phyloP scores from a whole-genome alignment of 2,797 vertebrate genomes.

The Melanotaenia boesemani region DNA sequence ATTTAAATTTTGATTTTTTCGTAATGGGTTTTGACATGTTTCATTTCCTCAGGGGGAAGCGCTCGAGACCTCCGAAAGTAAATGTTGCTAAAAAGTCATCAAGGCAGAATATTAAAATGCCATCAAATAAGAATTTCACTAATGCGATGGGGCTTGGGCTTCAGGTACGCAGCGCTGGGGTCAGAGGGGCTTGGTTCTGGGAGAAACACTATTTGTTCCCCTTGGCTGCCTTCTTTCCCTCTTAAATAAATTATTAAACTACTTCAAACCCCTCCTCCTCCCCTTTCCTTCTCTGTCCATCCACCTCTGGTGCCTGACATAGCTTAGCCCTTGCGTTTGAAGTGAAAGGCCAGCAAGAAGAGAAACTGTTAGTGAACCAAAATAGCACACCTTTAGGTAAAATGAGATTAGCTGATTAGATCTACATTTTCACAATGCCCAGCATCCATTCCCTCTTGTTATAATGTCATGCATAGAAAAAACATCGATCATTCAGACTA shows the following conservation, averaged over 20 bases:
- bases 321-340: constrained; percentile 87
- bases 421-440: constrained; percentile 40
- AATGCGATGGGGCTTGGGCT: constrained; percentile 96
- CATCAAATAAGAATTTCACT: constrained; percentile 99
- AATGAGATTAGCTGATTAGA: constrained; percentile 48
- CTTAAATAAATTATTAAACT: constrained; percentile 90
- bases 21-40: constrained; percentile 99
- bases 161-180: constrained; percentile 92
- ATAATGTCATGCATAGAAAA: constrained; percentile 19
- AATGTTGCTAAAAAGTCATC: constrained; percentile 99
- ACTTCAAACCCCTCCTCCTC: constrained; percentile 85
- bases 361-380: constrained; percentile 59
- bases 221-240: constrained; percentile 95
- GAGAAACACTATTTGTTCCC: constrained; percentile 99
- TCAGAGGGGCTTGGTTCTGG: constrained; percentile 94
- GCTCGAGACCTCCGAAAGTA: constrained; percentile 99
- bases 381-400: constrained; percentile 56
- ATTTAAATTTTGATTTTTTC: constrained; percentile 99
- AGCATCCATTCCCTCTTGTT: neutral
- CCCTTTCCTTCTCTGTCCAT: constrained; percentile 81
- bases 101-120: constrained; percentile 99
- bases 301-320: constrained; percentile 90
- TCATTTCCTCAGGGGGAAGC: constrained; percentile 99
- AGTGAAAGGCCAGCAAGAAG: constrained; percentile 80
- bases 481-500: neutral